Conservation (phyloP, 2,797 vertebrate species). For the Anisognathus igniventris region DNA sequence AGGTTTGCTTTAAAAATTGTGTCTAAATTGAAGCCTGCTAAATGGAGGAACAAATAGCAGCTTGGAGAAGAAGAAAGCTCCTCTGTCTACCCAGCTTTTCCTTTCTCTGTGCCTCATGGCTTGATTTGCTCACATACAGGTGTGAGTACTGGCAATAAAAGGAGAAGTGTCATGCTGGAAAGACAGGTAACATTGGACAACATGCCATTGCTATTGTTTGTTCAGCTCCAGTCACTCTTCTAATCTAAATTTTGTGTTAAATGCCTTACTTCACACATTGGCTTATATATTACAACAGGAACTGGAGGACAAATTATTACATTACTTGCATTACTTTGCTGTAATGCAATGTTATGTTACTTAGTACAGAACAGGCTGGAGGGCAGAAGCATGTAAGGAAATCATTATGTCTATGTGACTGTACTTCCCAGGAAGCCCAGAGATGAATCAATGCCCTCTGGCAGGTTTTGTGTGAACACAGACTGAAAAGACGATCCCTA, state of each 20-base stretch:
- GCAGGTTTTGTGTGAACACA: background rate
- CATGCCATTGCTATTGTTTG: accelerated
- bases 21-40: background rate
- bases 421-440: background rate
- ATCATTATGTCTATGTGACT: background rate
- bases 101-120: background rate
- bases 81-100: background rate
- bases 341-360: background rate
- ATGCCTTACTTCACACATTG: background rate
- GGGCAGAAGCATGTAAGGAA: background rate
- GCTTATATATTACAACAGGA: background rate
- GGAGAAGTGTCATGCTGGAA: accelerated
- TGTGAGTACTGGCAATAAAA: background rate
- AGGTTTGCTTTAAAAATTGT: background rate
- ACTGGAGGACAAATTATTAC: background rate
- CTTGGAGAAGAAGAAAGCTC: background rate
- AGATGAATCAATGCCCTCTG: background rate
- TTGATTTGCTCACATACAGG: background rate
- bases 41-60: background rate
- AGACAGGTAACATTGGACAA: background rate
- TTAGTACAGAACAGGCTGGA: background rate
- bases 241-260: background rate
- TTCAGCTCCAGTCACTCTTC: background rate
- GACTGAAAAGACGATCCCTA: background rate
- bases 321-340: background rate